Evolutionary conservation across 2,888 invertebrate genomes (phyloP).

Genomic region (Stenichneumon culpator): DNA sequence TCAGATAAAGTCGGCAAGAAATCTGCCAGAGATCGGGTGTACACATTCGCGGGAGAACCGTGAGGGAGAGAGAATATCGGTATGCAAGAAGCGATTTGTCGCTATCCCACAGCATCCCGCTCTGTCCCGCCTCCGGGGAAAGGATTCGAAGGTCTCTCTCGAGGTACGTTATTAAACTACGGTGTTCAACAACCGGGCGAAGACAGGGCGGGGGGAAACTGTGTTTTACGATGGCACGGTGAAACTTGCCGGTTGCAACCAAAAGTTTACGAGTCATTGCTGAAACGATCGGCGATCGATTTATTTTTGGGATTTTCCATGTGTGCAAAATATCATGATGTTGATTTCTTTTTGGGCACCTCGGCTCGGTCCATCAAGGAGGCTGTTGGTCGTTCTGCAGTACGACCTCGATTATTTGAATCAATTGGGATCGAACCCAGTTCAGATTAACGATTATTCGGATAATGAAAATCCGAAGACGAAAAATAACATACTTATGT

Average conservation of each 20-base stretch:
- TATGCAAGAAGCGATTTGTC: conserved; percentile 22
- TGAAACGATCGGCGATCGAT: background rate
- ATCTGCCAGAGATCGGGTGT: conserved; percentile 31
- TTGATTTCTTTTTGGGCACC: background rate
- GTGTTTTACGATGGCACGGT: conserved; percentile 33
- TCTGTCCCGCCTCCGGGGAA: conserved; percentile 47
- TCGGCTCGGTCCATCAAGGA: background rate
- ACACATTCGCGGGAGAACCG: conserved; percentile 30
- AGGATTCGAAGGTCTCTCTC: conserved; percentile 47
- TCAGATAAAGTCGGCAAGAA: conserved; percentile 43
- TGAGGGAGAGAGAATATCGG: conserved; percentile 29
- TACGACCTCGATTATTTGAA: no score
- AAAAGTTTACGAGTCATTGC: conserved; percentile 3
- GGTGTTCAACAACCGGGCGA: conserved; percentile 46
- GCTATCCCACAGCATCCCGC: conserved; percentile 31
- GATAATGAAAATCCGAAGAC: no score
- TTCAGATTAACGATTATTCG: no score
- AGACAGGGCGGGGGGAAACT: conserved; percentile 25
- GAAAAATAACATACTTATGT: no score
- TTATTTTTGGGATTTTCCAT: background rate
- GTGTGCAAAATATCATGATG: background rate
- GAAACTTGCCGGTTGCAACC: conserved; percentile 13
- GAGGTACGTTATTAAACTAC: conserved; percentile 44
- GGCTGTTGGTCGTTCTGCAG: no score
- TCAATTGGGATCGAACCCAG: no score